These are phyloP conservation scores for Pheosia gnoma DNA, from an alignment of 2,888 invertebrate genomes.

Conservation along the genomic window DNA sequence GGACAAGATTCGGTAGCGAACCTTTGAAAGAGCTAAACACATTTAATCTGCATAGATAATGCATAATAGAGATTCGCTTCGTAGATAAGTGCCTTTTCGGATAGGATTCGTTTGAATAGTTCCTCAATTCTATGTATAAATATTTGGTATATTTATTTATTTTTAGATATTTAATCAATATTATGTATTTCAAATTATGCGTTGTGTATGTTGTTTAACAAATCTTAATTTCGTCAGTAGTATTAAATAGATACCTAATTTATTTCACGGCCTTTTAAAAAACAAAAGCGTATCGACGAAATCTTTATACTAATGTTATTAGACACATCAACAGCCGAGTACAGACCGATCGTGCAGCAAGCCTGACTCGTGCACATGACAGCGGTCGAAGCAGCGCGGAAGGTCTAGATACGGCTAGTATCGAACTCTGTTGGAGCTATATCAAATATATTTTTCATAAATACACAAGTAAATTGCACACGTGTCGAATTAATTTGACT, in stretches of 20 bases:
- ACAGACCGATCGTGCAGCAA: no score
- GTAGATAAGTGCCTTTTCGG: slow-evolving; percentile 18
- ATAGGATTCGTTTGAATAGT: slow-evolving; percentile 6
- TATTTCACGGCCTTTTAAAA: no score
- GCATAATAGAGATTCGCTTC: slow-evolving; percentile 24
- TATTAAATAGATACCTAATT: no score
- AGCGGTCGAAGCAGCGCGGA: no score
- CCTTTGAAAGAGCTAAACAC: slow-evolving; percentile 35
- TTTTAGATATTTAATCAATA: not conserved
- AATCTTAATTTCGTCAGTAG: no score
- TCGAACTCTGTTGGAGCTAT: no score
- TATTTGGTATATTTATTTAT: not conserved
- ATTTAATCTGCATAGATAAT: slow-evolving; percentile 41
- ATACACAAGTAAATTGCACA: slow-evolving; percentile 24
- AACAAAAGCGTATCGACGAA: no score
- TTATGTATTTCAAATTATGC: not conserved
- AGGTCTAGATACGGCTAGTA: no score
- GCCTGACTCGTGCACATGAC: no score
- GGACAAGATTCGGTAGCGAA: slow-evolving; percentile 25
- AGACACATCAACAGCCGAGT: no score
- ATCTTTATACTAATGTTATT: no score
- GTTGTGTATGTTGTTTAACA: no score
- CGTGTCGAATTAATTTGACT: slow-evolving; percentile 25
- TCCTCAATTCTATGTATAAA: not conserved
- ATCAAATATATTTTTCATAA: slow-evolving; percentile 26